These are phyloP conservation scores for Istiophorus platypterus DNA, from an alignment of 2,113 vertebrate genomes.

Conservation along the genomic window DNA sequence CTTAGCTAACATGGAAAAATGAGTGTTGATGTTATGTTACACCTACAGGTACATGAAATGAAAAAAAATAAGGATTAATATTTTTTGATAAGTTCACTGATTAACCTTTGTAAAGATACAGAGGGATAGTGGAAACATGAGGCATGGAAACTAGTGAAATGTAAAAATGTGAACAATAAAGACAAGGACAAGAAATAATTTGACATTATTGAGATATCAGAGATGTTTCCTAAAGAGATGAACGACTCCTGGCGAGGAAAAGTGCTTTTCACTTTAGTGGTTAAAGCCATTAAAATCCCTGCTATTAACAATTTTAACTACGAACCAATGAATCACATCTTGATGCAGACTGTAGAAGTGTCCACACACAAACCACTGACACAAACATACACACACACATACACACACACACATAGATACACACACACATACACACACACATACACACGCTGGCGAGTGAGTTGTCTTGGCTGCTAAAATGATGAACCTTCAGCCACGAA, in stretches of 20 bases:
- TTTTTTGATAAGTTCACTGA: background rate
- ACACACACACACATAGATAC: too few species aligned
- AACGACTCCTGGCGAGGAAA: background rate
- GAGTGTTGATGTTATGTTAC: background rate
- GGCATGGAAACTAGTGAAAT: background rate
- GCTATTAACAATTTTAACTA: background rate
- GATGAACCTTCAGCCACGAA: constrained; percentile 78
- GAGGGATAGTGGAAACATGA: background rate
- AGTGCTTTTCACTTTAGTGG: background rate
- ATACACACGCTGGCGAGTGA: background rate
- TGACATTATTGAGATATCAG: background rate
- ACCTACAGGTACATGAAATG: too few species aligned
- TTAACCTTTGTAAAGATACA: background rate
- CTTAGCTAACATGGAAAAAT: background rate
- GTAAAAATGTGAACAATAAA: background rate
- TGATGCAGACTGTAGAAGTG: too few species aligned
- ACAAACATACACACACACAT: too few species aligned
- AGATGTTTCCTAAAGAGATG: background rate
- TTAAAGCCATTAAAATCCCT: background rate
- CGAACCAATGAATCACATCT: too few species aligned
- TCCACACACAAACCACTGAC: too few species aligned
- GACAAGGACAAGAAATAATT: too few species aligned
- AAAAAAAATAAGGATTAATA: background rate
- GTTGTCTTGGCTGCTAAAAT: constrained; percentile 78
- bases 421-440: too few species aligned